Percentiles rank a stretch among this genome's conserved stretches.
These are phyloP conservation scores for Diorhabda sublineata DNA, from an alignment of 1,140 invertebrate species.

Conservation along the genomic window DNA sequence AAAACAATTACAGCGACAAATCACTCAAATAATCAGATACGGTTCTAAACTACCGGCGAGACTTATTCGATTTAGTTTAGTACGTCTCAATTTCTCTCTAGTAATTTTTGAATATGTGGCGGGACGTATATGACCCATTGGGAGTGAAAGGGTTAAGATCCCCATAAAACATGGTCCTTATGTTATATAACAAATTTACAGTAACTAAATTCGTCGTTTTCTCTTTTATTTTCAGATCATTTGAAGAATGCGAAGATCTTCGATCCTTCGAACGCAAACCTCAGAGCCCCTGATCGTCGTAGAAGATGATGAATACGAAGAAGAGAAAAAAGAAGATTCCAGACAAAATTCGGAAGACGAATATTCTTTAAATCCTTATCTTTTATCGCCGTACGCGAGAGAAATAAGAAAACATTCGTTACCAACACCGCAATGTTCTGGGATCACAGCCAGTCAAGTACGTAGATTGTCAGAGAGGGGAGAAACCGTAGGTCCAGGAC, in stretches of 20 bases:
- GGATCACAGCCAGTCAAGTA: slow-evolving; percentile 80
- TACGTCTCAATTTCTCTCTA: no score
- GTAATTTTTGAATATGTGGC: no score
- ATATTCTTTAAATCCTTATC: slow-evolving; percentile 69
- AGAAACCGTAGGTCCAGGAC: slow-evolving; percentile 63
- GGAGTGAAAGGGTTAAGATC: no score
- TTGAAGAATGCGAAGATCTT: slow-evolving; percentile 46
- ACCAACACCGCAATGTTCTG: slow-evolving; percentile 74
- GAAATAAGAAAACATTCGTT: slow-evolving; percentile 74
- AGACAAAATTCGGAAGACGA: slow-evolving; percentile 64
- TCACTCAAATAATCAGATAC: no score
- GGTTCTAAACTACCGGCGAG: no score
- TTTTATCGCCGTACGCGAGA: slow-evolving; percentile 67
- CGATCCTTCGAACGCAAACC: slow-evolving; percentile 50
- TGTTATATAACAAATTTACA: background rate
- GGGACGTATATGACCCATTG: no score
- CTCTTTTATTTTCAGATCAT: slow-evolving; percentile 20
- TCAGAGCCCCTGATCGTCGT: slow-evolving; percentile 75
- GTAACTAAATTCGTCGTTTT: background rate
- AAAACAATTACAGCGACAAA: no score
- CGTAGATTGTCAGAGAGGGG: slow-evolving; percentile 72
- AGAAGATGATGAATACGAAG: slow-evolving; percentile 68
- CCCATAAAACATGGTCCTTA: background rate
- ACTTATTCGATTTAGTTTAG: no score
- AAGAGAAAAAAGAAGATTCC: slow-evolving; percentile 49